Conservation (phyloP, 2,797 vertebrate genomes). For the Danio albolineatus region DNA sequence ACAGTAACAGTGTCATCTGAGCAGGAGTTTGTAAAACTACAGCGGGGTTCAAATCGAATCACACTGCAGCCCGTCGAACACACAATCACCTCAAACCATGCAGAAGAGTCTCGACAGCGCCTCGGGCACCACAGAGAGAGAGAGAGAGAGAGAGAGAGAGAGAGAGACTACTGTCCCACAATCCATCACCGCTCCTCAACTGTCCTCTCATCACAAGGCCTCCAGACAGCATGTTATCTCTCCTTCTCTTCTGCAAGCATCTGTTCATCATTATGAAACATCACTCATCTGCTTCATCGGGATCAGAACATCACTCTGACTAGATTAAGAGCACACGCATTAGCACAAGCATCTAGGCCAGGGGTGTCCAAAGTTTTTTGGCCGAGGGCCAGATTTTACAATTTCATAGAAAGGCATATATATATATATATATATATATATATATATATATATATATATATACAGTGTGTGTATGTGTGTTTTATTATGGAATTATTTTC, state of each 20-base stretch:
- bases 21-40: constrained; percentile 32
- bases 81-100: constrained; percentile 74
- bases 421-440: no score
- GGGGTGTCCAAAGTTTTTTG: no score
- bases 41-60: constrained; percentile 38
- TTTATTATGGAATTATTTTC: no score
- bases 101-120: constrained; percentile 70
- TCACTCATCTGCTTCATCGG: constrained; percentile 25
- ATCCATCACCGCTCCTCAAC: constrained; percentile 22
- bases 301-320: not conserved
- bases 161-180: constrained; percentile 10
- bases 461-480: no score
- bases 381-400: no score
- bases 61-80: constrained; percentile 17
- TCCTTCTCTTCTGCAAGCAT: constrained; percentile 27
- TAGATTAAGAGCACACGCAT: not conserved
- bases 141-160: constrained; percentile 25
- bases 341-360: not conserved
- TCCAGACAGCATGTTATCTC: constrained; percentile 14
- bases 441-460: no score
- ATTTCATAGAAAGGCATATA: no score
- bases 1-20: not conserved
- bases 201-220: not conserved
- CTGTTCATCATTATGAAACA: constrained; percentile 45
- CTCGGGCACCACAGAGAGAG: constrained; percentile 62